Conservation (phyloP, 2,797 vertebrate species). For the Myioborus miniatus region DNA sequence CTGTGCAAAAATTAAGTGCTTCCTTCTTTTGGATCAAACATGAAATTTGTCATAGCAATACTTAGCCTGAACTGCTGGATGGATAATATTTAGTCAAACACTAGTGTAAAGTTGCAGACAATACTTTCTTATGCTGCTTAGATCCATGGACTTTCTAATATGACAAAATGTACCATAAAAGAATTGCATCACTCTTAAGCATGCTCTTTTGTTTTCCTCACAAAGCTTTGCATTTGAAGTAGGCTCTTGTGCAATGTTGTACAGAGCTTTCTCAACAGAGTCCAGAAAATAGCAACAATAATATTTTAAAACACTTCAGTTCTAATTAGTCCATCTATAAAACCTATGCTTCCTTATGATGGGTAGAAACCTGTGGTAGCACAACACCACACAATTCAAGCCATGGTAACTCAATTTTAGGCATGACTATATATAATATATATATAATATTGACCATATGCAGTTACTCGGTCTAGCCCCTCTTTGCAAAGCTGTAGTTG, state of each 20-base stretch:
- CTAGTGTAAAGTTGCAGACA: neutral
- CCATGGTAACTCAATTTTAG: neutral
- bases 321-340: neutral
- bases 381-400: neutral
- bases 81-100: neutral
- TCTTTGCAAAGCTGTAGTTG: neutral
- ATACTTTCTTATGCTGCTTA: neutral
- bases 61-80: neutral
- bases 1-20: neutral
- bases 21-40: neutral
- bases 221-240: neutral
- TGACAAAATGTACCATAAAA: neutral
- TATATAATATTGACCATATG: neutral
- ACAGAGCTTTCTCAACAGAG: neutral
- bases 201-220: neutral
- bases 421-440: neutral
- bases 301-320: neutral
- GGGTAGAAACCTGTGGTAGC: neutral
- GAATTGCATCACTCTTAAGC: neutral
- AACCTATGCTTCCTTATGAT: neutral
- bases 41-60: neutral
- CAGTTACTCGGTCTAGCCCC: fast-evolving
- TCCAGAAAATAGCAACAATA: neutral
- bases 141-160: neutral
- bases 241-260: neutral